phyloP scores from a whole-genome alignment of 2,113 vertebrate species.

The Epinephelus moara region DNA sequence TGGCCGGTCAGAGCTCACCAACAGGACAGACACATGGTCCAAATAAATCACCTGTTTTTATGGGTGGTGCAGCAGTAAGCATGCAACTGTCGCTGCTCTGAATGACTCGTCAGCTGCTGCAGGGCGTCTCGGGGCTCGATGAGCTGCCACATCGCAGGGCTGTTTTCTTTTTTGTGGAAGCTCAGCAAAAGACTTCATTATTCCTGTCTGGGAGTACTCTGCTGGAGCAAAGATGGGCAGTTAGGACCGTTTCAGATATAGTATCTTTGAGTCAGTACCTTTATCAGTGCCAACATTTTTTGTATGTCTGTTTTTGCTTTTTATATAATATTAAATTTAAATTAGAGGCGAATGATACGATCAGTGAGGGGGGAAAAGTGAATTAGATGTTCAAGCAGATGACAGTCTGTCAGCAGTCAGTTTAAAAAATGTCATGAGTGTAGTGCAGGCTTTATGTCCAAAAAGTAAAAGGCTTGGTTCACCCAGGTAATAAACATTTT shows the following conservation, averaged over 20 bases:
- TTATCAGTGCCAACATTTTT: neutral
- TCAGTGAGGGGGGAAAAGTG: neutral
- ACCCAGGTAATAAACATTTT: no score
- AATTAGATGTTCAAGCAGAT: no score
- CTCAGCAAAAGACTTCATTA: slow-evolving; percentile 51
- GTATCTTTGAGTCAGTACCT: neutral
- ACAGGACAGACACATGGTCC: slow-evolving; percentile 66
- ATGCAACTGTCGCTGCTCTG: slow-evolving; percentile 56
- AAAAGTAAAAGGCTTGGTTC: neutral
- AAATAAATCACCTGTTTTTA: slow-evolving; percentile 79
- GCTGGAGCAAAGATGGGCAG: neutral
- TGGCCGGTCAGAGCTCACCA: slow-evolving; percentile 68
- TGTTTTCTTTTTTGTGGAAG: slow-evolving; percentile 45
- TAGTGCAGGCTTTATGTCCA: neutral
- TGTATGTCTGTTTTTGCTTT: neutral
- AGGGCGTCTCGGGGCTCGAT: slow-evolving; percentile 47
- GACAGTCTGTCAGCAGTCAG: no score
- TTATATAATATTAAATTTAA: neutral
- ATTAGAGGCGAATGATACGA: neutral
- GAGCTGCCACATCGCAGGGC: slow-evolving; percentile 52
- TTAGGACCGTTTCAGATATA: neutral
- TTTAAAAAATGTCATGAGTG: no score
- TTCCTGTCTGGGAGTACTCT: slow-evolving; percentile 9
- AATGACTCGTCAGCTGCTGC: slow-evolving; percentile 78
- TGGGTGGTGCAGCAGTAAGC: slow-evolving; percentile 63